Percentiles rank a stretch among this genome's conserved stretches.
phyloP scores from a whole-genome alignment of 2,113 vertebrate genomes.

The Tauraco erythrolophus region DNA sequence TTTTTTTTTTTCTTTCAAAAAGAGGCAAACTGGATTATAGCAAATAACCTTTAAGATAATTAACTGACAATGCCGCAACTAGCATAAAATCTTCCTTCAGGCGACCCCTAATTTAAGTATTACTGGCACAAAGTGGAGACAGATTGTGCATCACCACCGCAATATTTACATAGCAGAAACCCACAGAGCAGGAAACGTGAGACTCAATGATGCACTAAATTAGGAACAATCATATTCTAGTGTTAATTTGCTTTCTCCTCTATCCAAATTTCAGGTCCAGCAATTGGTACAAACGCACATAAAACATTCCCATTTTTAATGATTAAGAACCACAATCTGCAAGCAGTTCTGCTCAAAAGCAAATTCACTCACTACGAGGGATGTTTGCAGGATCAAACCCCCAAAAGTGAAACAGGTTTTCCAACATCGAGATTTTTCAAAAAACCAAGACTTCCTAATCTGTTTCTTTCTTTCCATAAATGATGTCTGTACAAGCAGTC shows the following conservation, averaged over 20 bases:
- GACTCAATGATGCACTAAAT: slow-evolving; percentile 99
- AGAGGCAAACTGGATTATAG: slow-evolving; percentile 83
- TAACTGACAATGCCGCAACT: slow-evolving; percentile 85
- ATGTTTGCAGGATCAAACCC: neutral
- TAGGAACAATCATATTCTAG: slow-evolving; percentile 95
- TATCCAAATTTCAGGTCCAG: slow-evolving; percentile 81
- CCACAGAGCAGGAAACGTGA: slow-evolving; percentile 94
- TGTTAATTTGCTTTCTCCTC: slow-evolving; percentile 89
- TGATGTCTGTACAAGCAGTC: slow-evolving; percentile 31
- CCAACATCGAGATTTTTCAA: neutral
- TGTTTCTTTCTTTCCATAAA: slow-evolving; percentile 52
- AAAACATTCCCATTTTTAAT: slow-evolving; percentile 70
- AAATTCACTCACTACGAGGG: neutral
- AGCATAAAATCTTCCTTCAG: slow-evolving; percentile 93
- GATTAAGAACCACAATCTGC: slow-evolving; percentile 43
- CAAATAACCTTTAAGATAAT: slow-evolving; percentile 89
- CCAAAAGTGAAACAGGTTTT: slow-evolving; percentile 31
- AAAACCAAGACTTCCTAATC: slow-evolving; percentile 39
- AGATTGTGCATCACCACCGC: slow-evolving; percentile 93
- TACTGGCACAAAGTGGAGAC: slow-evolving; percentile 94
- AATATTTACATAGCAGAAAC: slow-evolving; percentile 93
- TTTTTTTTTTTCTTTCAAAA: slow-evolving; percentile 64
- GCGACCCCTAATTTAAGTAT: slow-evolving; percentile 94
- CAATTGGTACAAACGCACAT: slow-evolving; percentile 75
- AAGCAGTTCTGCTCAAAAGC: neutral